A percentile compares a stretch with the other conserved stretches of the same genome.
Conservation (phyloP, 2,113 vertebrate genomes). For the Cyrtonyx montezumae region DNA sequence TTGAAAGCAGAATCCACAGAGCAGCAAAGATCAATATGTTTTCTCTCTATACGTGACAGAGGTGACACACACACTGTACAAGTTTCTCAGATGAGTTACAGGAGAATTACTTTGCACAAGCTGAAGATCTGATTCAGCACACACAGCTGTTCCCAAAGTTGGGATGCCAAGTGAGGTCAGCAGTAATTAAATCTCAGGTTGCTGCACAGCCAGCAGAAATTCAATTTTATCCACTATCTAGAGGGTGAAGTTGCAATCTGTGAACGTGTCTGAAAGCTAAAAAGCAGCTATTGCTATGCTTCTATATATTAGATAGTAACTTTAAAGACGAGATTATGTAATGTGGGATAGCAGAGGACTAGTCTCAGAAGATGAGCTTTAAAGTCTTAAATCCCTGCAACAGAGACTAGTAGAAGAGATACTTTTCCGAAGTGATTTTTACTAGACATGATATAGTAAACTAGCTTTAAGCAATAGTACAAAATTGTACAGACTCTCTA, state of each 20-base stretch:
- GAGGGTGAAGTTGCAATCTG: background rate
- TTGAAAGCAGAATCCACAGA: background rate
- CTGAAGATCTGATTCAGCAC: slow-evolving; percentile 30
- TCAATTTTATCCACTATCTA: background rate
- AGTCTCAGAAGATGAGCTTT: background rate
- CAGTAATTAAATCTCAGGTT: background rate
- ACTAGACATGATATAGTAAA: slow-evolving; percentile 37
- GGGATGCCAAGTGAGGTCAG: slow-evolving; percentile 39
- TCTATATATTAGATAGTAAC: background rate
- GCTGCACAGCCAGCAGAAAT: background rate
- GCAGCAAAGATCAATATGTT: background rate
- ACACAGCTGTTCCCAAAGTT: slow-evolving; percentile 35
- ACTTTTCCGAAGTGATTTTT: background rate
- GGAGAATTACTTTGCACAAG: background rate
- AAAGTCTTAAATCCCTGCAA: background rate
- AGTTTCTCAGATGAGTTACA: slow-evolving; percentile 11
- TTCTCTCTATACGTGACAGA: background rate
- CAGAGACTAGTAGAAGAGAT: background rate
- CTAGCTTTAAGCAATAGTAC: background rate
- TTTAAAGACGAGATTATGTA: background rate
- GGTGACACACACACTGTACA: background rate
- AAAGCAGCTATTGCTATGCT: background rate
- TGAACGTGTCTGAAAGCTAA: background rate
- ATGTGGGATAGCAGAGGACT: fast-evolving
- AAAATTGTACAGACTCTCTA: background rate